Conservation (phyloP, 35 echinoderm and acorn worm genomes). For the Apostichopus californicus region DNA sequence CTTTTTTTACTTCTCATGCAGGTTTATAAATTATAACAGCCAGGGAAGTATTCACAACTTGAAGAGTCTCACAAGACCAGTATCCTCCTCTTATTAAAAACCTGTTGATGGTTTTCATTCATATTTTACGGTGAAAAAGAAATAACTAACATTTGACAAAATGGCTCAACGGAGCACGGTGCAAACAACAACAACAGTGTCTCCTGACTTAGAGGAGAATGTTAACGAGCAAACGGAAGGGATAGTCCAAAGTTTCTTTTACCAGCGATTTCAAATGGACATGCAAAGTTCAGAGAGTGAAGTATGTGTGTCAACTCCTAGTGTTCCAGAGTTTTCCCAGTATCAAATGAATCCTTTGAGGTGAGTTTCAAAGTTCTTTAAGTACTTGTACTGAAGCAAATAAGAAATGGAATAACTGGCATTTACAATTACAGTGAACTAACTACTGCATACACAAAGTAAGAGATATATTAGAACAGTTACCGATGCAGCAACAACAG, state of each 20-base stretch:
- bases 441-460: too few species aligned
- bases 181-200: constrained; percentile 5
- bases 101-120: too few species aligned
- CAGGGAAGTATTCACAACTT: too few species aligned
- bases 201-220: constrained; percentile 79
- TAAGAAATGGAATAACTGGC: too few species aligned
- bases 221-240: constrained; percentile 88
- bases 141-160: not conserved
- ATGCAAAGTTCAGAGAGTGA: constrained; percentile 77
- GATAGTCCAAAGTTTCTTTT: constrained; percentile 90
- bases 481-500: too few species aligned
- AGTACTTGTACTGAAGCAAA: not conserved
- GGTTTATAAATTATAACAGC: too few species aligned
- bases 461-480: too few species aligned
- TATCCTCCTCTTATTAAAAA: too few species aligned
- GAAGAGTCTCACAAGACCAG: too few species aligned
- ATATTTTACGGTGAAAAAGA: too few species aligned
- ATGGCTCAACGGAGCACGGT: constrained; percentile 32
- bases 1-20: too few species aligned
- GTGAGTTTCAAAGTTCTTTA: constrained; percentile 44
- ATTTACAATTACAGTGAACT: too few species aligned
- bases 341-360: constrained; percentile 83
- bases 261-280: constrained; percentile 82
- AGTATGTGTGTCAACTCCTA: constrained; percentile 77
- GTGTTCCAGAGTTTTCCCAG: constrained; percentile 75